phyloP scores from a whole-genome alignment of 2,113 vertebrate genomes.

The Psophia crepitans region DNA sequence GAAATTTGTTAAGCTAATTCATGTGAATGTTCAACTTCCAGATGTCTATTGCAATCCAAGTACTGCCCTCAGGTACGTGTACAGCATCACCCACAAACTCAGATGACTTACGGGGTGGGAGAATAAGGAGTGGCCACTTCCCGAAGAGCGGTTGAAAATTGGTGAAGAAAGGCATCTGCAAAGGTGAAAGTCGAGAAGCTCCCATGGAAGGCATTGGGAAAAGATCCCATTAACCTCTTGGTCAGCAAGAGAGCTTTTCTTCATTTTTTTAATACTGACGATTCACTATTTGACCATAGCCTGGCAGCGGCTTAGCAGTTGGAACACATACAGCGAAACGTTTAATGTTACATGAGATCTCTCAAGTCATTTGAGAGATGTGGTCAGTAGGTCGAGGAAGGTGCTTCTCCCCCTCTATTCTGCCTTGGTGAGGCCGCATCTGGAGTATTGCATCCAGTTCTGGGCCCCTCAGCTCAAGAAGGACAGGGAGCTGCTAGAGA shows the following conservation, averaged over 20 bases:
- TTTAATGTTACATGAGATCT: background rate
- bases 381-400: too few species aligned
- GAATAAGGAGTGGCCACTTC: background rate
- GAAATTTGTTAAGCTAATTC: slow-evolving; percentile 9
- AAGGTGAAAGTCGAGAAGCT: background rate
- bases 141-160: background rate
- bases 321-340: rapidly evolving
- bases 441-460: too few species aligned
- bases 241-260: background rate
- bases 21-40: background rate
- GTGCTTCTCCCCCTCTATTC: too few species aligned
- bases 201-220: rapidly evolving
- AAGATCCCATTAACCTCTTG: background rate
- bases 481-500: too few species aligned
- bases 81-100: background rate
- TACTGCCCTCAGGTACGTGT: background rate
- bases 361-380: background rate
- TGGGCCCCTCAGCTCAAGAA: too few species aligned
- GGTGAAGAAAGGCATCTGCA: background rate
- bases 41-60: background rate
- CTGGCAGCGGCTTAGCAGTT: background rate
- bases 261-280: background rate
- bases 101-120: background rate
- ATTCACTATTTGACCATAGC: background rate
- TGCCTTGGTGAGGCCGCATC: too few species aligned